These are phyloP conservation scores for Drosophila novamexicana DNA, from an alignment of 1,140 invertebrate genomes.

Conservation along the genomic window DNA sequence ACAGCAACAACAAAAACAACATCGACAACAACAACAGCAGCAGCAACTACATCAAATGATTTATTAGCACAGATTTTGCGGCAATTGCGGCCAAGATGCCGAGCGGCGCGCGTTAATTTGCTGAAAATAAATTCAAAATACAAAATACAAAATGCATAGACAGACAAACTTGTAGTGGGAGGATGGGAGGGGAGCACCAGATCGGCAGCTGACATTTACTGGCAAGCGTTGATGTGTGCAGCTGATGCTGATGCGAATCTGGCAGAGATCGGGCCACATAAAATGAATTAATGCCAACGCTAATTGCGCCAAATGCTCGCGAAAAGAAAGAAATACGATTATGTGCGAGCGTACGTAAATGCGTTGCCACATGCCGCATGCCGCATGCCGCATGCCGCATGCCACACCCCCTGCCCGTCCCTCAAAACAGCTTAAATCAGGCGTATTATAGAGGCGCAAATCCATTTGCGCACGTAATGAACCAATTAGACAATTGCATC, in stretches of 20 bases:
- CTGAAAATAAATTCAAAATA: constrained; percentile 67
- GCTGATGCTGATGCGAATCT: constrained; percentile 16
- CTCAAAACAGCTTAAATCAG: constrained; percentile 53
- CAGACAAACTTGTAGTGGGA: constrained; percentile 38
- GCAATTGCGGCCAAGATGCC: constrained; percentile 18
- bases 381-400: constrained; percentile 5
- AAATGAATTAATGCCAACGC: constrained; percentile 74
- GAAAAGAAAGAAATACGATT: constrained; percentile 40
- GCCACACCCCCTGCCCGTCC: neutral
- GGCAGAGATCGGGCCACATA: constrained; percentile 38
- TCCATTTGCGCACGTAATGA: constrained; percentile 80
- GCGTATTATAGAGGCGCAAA: constrained; percentile 76
- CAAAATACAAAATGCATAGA: constrained; percentile 42
- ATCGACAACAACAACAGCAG: constrained; percentile 25
- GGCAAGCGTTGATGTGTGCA: constrained; percentile 72
- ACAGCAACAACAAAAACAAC: constrained; percentile 14
- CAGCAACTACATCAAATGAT: constrained; percentile 70
- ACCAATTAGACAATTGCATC: constrained; percentile 73
- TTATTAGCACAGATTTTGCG: constrained; percentile 72
- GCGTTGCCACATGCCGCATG: constrained; percentile 11
- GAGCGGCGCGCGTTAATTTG: constrained; percentile 68
- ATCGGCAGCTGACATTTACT: constrained; percentile 79
- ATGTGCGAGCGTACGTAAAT: constrained; percentile 7
- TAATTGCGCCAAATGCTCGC: constrained; percentile 61
- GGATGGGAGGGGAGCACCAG: constrained; percentile 7